Evolutionary conservation across 2,888 invertebrate genomes (phyloP).

Genomic region (Andrena trimmerana): DNA sequence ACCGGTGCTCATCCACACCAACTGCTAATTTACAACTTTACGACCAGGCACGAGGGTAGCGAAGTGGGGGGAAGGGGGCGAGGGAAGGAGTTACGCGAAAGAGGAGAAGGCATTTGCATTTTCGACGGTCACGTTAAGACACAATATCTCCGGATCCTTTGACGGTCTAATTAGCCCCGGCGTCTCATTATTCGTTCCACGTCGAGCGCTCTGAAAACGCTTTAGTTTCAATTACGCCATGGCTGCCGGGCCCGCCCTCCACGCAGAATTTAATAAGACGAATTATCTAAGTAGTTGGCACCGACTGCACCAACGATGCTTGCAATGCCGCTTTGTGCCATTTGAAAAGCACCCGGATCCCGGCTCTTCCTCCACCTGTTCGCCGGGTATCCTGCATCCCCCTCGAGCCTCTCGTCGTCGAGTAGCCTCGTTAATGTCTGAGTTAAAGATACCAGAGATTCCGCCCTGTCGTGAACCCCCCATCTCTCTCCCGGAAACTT

Average conservation of each 20-base stretch:
- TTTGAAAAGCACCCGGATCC: conserved; percentile 56
- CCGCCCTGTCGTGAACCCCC: conserved; percentile 29
- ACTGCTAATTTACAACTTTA: conserved; percentile 29
- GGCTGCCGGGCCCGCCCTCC: conserved; percentile 20
- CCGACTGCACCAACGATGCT: conserved; percentile 56
- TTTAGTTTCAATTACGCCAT: conserved; percentile 76
- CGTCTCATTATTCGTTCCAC: conserved; percentile 71
- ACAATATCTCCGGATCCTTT: conserved; percentile 71
- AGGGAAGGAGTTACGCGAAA: conserved; percentile 25
- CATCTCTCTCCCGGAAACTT: conserved; percentile 22
- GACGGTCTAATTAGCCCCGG: conserved; percentile 73
- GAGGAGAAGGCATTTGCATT: conserved; percentile 44
- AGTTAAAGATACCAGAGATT: conserved; percentile 48
- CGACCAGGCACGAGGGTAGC: conserved; percentile 1
- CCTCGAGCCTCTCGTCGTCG: conserved; percentile 16
- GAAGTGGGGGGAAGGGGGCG: not conserved
- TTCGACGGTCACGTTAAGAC: conserved; percentile 62
- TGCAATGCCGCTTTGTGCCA: conserved; percentile 50
- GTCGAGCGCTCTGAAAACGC: conserved; percentile 68
- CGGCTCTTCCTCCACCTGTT: conserved; percentile 36
- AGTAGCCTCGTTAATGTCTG: conserved; percentile 51
- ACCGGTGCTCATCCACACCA: not conserved
- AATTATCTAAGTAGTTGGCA: conserved; percentile 73
- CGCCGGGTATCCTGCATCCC: conserved; percentile 30
- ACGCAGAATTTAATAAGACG: conserved; percentile 71